Base-by-base conservation (phyloP, 2,797 vertebrate genomes). In the Aratinga solstitialis region DNA sequence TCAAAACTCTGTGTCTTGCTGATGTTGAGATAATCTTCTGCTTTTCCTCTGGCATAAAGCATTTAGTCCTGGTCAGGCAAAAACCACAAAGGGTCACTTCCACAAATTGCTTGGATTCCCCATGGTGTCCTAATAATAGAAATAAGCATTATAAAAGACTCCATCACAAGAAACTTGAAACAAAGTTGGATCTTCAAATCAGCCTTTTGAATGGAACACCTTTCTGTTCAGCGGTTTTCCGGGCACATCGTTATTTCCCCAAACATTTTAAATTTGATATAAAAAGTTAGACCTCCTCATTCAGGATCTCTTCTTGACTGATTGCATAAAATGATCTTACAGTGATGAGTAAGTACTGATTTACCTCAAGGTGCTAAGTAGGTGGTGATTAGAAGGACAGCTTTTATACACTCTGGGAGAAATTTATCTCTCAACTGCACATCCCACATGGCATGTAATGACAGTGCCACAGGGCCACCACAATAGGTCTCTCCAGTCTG, bases 391-490 rank as follows among this genome's bases (percentile, higher is more conserved):
- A 51, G 43, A 66, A 62, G 29, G 68, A 36, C 58, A 63, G 61
- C 30, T 85, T 81, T 48, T 8, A 73, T 11, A 43, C 5, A 2
- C 42, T 36, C 27, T 3, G 11, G 47, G 63, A 58, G 58, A 84
- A 56, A 38, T 2, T 5, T 23, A 29, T 5, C 42, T 47, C 38
- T 34, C 59, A 62, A 24, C 42, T n/a, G 38, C 47, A 18, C 21
- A 30, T 56, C 36, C 73, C 68, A 36, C 5, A 0, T 4, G 32
- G 51, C 11, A 14, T 2, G 17, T 3, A 58, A n/a, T 5, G 17
- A 20, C 58, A 43, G 27, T 13, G 40, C 56, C 58, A 34, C 19
- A 13, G 48, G n/a, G 74, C 30, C 43, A 80, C 59, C 23, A 51
- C 21, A 54, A 68, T 1, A 27, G 66, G 47, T 34, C 27, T 21